These are phyloP conservation scores for Aurelia aurita DNA, from an alignment of 30 jellyfish, hydroid and myxozoan genomes.

Conservation along the genomic window DNA sequence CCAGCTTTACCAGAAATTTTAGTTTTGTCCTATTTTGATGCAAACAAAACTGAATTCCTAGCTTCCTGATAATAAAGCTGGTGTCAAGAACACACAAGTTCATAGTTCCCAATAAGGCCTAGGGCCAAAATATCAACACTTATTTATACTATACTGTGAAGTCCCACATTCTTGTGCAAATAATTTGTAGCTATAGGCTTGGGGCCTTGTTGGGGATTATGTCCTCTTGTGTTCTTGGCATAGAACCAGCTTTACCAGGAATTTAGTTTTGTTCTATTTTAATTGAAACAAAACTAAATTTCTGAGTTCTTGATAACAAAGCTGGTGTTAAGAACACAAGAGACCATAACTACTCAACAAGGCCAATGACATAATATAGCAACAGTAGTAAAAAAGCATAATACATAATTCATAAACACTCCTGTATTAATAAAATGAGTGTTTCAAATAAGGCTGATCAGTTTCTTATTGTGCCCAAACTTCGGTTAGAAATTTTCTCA, in stretches of 20 bases:
- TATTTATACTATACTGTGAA: no score
- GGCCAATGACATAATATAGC: no score
- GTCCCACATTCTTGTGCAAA: no score
- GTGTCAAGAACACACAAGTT: no score
- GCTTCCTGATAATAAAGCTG: no score
- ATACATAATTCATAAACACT: neutral
- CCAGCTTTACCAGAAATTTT: neutral
- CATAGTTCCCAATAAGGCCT: neutral
- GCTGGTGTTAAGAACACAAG: no score
- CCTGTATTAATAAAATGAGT: neutral
- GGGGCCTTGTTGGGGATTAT: constrained; percentile 12
- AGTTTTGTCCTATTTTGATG: no score
- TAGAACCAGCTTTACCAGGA: neutral
- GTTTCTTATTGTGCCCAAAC: constrained; percentile 29
- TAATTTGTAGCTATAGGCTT: neutral
- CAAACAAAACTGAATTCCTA: no score
- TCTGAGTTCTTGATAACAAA: no score
- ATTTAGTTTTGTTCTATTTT: neutral
- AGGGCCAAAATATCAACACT: constrained; percentile 10
- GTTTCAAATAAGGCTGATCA: neutral
- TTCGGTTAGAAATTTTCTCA: neutral
- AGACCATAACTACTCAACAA: no score
- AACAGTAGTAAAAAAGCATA: neutral
- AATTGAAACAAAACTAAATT: neutral
- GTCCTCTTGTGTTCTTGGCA: constrained; percentile 19